phyloP scores from a whole-genome alignment of 1,140 invertebrate genomes.

The Meloidogyne floridensis region DNA sequence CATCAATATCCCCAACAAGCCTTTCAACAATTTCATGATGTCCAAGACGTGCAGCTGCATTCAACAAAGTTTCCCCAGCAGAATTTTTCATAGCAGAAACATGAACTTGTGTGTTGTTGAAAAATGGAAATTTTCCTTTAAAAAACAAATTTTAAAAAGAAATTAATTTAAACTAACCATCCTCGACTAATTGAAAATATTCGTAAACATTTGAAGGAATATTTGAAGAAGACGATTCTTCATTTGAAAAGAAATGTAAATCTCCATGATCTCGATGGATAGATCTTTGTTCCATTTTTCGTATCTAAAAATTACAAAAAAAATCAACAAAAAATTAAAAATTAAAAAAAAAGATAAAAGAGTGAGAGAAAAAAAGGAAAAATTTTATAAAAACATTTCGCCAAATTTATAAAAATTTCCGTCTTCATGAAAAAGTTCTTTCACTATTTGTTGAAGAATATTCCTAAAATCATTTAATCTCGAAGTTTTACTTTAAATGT shows the following conservation, averaged over 20 bases:
- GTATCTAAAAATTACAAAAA: background rate
- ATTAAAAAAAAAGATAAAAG: background rate
- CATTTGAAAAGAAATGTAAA: slow-evolving; percentile 25
- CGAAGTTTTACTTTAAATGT: too few species aligned
- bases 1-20: slow-evolving; percentile 51
- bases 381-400: too few species aligned
- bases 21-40: slow-evolving; percentile 48
- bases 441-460: too few species aligned
- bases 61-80: slow-evolving; percentile 60
- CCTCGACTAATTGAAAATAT: slow-evolving; percentile 34
- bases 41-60: slow-evolving; percentile 56
- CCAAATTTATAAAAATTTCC: too few species aligned
- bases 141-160: background rate
- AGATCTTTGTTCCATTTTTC: background rate
- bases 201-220: slow-evolving; percentile 38
- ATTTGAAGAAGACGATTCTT: slow-evolving; percentile 16
- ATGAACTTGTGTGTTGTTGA: slow-evolving; percentile 31
- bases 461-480: too few species aligned
- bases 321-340: background rate
- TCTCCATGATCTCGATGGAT: background rate
- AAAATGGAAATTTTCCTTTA: slow-evolving; percentile 28
- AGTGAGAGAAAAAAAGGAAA: too few species aligned
- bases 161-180: background rate
- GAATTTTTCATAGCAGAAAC: slow-evolving; percentile 42
- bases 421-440: too few species aligned